Evolutionary conservation across 2,113 vertebrate genomes (phyloP).

Genomic region (Lipophrys pholis): DNA sequence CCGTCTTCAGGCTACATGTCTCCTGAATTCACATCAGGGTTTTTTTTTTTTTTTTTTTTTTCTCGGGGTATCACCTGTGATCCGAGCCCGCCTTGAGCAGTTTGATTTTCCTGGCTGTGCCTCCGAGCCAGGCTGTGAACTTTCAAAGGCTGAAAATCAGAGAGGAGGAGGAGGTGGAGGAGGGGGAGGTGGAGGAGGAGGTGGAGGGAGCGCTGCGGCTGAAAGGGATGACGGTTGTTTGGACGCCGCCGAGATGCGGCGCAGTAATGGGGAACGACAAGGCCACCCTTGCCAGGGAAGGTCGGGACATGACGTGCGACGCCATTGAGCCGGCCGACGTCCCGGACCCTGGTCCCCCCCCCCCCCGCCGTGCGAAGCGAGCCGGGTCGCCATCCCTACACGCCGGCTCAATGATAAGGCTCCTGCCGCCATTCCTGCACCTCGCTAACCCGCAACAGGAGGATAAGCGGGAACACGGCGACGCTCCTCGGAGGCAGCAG

Average conservation of each 20-base stretch:
- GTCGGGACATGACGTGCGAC: not conserved
- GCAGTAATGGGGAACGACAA: constrained; percentile 65
- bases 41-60: constrained; percentile 22
- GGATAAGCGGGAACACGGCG: constrained; percentile 59
- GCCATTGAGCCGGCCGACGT: too few species aligned
- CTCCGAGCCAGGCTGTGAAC: constrained; percentile 79
- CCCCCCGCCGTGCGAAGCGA: not conserved
- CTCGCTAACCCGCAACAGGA: constrained; percentile 47
- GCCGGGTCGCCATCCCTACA: not conserved
- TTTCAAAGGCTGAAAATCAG: constrained; percentile 75
- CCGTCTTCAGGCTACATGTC: constrained; percentile 64
- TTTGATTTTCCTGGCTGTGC: constrained; percentile 73
- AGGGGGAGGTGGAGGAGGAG: constrained; percentile 16
- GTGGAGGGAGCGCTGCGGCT: constrained; percentile 30
- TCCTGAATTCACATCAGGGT: constrained; percentile 74
- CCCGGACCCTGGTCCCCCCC: not conserved
- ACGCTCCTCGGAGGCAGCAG: constrained; percentile 48
- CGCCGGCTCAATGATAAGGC: constrained; percentile 53
- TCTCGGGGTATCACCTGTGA: constrained; percentile 68
- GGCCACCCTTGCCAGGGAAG: constrained; percentile 58
- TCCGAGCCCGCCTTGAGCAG: constrained; percentile 66
- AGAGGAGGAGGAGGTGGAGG: constrained; percentile 32
- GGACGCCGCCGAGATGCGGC: constrained; percentile 40
- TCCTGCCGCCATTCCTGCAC: constrained; percentile 34
- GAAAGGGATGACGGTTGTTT: constrained; percentile 45